Base-by-base conservation (phyloP, 2,113 vertebrate genomes). In the Holacanthus passer region DNA sequence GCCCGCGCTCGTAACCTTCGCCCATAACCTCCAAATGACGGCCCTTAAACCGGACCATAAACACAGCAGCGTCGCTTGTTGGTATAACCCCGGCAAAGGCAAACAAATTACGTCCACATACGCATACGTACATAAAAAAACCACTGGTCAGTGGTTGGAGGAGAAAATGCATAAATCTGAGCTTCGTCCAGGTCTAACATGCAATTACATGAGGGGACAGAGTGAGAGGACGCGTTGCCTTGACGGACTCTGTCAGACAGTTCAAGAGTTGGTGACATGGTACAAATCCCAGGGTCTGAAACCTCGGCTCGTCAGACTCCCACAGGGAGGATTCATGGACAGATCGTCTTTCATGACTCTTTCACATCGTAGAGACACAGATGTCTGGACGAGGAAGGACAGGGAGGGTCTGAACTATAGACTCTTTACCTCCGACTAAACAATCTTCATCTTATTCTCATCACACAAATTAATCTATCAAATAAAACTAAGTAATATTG, bases 81-180 rank as follows among this genome's bases (percentile, higher is more conserved):
- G 63, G 45, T 73, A 20, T 81, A 60, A 86, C 75, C 52, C 60
- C 27, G 71, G 68, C 48, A 67, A 72, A 82, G 50, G 53, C 73
- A 82, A 85, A 87, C 78, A 83, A 86, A 92, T 88, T 82, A 82
- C 81, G 85, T 31, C 74, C 58, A 73, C 70, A 70, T 58, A 83
- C 62, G 59, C 58, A 77, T 20, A 16, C 29, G 73, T 64, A 64
- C n/a, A n/a, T 50, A 79, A 60, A 55, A 63, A 68, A 75, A 60
- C 39, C 67, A 67, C 22, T n/a, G 41, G 71, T 77, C 76, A 62
- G 79, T n/a, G 86, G 52, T 64, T 63, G 53, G 24, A 12, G 63
- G 5, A 12, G 63, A 77, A 37, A 64, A 77, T n/a, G 22, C 50
- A 76, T 52, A 43, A 82, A 74, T 29, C 24, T 14, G 20, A 59